Evolutionary conservation across 2,797 vertebrate genomes (phyloP).

Genomic region (Anguilla pacifica): DNA sequence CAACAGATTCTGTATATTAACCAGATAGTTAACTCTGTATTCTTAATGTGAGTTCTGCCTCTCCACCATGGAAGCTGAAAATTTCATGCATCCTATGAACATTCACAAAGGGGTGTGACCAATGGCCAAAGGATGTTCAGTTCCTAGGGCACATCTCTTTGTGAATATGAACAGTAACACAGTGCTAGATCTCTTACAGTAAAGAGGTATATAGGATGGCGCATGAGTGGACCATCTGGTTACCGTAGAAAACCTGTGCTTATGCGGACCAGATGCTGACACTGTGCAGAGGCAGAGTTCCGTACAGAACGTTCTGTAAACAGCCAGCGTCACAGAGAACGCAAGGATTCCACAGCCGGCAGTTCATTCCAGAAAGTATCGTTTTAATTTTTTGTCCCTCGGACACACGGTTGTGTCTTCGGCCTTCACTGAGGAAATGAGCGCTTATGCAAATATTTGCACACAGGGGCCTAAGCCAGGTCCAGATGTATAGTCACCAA

Average conservation of each 20-base stretch:
- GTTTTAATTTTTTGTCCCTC: no score
- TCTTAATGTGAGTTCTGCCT: no score
- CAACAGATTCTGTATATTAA: no score
- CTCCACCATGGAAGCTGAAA: no score
- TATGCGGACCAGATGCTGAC: not conserved
- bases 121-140: no score
- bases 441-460: conserved; percentile 1
- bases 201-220: not conserved
- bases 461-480: conserved; percentile 3
- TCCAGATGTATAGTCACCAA: not conserved
- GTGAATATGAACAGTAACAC: no score
- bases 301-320: not conserved
- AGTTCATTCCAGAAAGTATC: conserved; percentile 12
- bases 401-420: conserved; percentile 1
- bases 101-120: no score
- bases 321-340: conserved; percentile 16
- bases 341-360: conserved; percentile 16
- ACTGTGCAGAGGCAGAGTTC: not conserved
- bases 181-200: no score
- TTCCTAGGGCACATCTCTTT: no score
- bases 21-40: no score
- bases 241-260: not conserved
- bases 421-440: not conserved
- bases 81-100: no score
- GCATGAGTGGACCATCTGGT: not conserved